Percentiles rank a stretch among this genome's conserved stretches.
phyloP scores from a whole-genome alignment of 2,113 vertebrate genomes.

The Guaruba guarouba region DNA sequence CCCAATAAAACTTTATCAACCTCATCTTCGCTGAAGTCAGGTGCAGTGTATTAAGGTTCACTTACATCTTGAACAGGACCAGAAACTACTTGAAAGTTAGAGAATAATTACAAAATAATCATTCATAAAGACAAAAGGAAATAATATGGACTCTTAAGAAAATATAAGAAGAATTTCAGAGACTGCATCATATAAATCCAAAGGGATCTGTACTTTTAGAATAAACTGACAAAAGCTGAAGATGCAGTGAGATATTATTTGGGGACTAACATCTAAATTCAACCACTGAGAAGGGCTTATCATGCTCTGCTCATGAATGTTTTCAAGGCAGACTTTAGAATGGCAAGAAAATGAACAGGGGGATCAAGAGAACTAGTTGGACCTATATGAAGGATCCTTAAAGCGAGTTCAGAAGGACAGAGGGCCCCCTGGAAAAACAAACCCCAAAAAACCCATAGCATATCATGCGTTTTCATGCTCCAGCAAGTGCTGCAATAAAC shows the following conservation, averaged over 20 bases:
- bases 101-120: not conserved
- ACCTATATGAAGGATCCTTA: not conserved
- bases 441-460: fast-evolving
- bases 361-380: not conserved
- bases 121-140: not conserved
- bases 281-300: not conserved
- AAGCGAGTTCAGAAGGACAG: not conserved
- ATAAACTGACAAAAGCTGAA: not conserved
- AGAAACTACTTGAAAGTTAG: not conserved
- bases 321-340: not conserved
- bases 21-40: not conserved
- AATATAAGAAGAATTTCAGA: not conserved
- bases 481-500: not conserved
- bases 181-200: not conserved
- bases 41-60: not conserved
- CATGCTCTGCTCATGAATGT: fast-evolving
- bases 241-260: not conserved
- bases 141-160: no score
- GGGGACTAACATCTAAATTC: not conserved
- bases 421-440: not conserved
- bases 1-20: not conserved
- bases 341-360: not conserved
- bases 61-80: not conserved
- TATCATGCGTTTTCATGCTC: not conserved
- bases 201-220: not conserved